Base-by-base conservation (phyloP, 2,888 invertebrate genomes). In the Dicyrtomina minuta region DNA sequence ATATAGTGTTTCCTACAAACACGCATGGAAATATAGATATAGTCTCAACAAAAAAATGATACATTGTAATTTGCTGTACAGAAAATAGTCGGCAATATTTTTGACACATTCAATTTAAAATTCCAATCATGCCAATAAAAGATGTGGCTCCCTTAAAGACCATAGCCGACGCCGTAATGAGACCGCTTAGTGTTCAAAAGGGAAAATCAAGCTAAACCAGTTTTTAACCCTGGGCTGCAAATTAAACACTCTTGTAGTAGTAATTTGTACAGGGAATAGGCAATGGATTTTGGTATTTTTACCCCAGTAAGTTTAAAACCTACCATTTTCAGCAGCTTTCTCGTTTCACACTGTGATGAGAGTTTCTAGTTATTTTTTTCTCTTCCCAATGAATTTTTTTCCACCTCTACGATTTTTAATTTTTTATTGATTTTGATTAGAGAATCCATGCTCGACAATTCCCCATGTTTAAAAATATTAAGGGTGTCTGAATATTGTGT, bases 41-140 rank as follows among this genome's bases (percentile, higher is more conserved):
- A 33, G 33, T 33, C 4, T 33, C 33, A 33, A 33, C 8, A 8
- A 8, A 33, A n/a, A n/a, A n/a, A n/a, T n/a, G n/a, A n/a, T n/a
- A n/a, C n/a, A n/a, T n/a, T n/a, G n/a, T n/a, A n/a, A n/a, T n/a
- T 60, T 44, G 49, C 49, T 49, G 56, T 51, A 22, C 22, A 17
- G 58, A 17, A 39, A 33, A 58, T 58, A 33, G 20, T 39, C 15
- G 22, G 58, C 17, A 58, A 39, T 58, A 24, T 17, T 12, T 64
- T 64, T 33, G 64, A 39, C 43, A 55, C 55, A 55, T 65, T 65
- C 39, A 65, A 65, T 65, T 65, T 65, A 26, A 65, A 65, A 65
- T 65, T 65, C 65, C 65, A 65, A 65, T 65, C 65, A 65, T 65
- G 65, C 44, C 55, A 65, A 65, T 65, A 65, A 65, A 65, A 55